Percentiles rank a stretch among this genome's conserved stretches.
These are phyloP conservation scores for Notodonta ziczac DNA, from an alignment of 2,888 invertebrate genomes.

Conservation along the genomic window DNA sequence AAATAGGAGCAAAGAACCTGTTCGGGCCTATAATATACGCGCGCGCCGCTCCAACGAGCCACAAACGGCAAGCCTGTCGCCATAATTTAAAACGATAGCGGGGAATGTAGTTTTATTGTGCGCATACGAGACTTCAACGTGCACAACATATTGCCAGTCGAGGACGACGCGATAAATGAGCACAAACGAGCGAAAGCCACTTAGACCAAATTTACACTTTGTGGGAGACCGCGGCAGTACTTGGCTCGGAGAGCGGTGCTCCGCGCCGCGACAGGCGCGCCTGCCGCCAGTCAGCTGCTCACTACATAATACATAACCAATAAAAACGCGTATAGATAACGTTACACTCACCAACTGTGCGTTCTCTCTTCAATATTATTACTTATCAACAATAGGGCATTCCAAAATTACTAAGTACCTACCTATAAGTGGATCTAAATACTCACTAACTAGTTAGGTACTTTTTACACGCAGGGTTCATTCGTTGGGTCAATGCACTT, in stretches of 20 bases:
- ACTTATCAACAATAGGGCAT: constrained; percentile 1
- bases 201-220: constrained; percentile 83
- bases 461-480: constrained; percentile 68
- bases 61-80: constrained; percentile 71
- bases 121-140: constrained; percentile 66
- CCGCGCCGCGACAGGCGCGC: constrained; percentile 48
- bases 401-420: background rate
- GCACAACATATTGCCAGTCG: constrained; percentile 69
- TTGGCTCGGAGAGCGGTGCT: constrained; percentile 49
- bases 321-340: constrained; percentile 33
- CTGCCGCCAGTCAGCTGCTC: constrained; percentile 71
- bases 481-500: constrained; percentile 83
- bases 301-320: constrained; percentile 47
- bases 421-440: constrained; percentile 27
- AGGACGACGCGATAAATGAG: constrained; percentile 74
- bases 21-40: constrained; percentile 68
- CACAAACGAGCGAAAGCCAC: constrained; percentile 80
- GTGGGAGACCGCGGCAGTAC: constrained; percentile 78
- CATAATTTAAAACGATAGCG: constrained; percentile 76
- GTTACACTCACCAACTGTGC: constrained; percentile 34
- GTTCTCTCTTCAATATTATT: constrained; percentile 10
- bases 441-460: constrained; percentile 40
- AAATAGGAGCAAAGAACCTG: constrained; percentile 80
- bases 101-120: constrained; percentile 75
- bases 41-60: constrained; percentile 63